Evolutionary conservation across 2,113 vertebrate genomes (phyloP), one percentile per base, ranked within the genome.

Genomic region (Hyaena hyaena): DNA sequence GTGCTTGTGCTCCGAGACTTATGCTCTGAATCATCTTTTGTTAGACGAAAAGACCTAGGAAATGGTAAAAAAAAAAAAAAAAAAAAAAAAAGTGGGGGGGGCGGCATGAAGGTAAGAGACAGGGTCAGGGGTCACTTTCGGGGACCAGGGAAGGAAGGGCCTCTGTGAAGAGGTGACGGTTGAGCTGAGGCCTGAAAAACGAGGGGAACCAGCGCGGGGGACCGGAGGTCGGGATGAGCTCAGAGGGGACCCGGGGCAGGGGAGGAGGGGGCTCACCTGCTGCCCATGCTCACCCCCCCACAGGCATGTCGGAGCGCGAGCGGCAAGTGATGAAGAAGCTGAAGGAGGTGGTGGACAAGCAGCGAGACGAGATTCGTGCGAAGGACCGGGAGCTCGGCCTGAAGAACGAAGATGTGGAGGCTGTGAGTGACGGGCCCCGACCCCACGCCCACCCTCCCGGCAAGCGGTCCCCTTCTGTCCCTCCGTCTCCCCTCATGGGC

Each of bases 321-420:
- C 98, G 98, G 45, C 99, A 99, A 97, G 98, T 99, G 97, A 99
- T 99, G 99, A 99, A 99, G 97, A 99, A 99, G 98, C 98, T 99
- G 97, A 99, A 99, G 96, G 99, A 99, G 97, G 99, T 99, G 93
- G 99, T 99, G 66, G 99, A 99, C 98, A 99, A 99, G 93, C 99
- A 99, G 97, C 99, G 99, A 9, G 99, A 99, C 84, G 99, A 99
- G 98, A 99, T 99, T 98, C 99, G 99, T 4, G 99, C 99, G 45
- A 99, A 99, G 98, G 99, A 99, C 97, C 98, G 99, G 15, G 99
- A 99, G 97, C 99, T 99, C 0, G 98, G 98, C 0, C 99, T 99
- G 69, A 99, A 99, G 98, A 99, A 99, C 4, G 99, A 99, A 94
- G 99, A 99, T 33, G 98, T 99, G 0, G 99, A 99, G 93, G 99